Evolutionary conservation across 2,113 vertebrate species (phyloP).

Genomic region (Hypocryptadius cinnamomeus): DNA sequence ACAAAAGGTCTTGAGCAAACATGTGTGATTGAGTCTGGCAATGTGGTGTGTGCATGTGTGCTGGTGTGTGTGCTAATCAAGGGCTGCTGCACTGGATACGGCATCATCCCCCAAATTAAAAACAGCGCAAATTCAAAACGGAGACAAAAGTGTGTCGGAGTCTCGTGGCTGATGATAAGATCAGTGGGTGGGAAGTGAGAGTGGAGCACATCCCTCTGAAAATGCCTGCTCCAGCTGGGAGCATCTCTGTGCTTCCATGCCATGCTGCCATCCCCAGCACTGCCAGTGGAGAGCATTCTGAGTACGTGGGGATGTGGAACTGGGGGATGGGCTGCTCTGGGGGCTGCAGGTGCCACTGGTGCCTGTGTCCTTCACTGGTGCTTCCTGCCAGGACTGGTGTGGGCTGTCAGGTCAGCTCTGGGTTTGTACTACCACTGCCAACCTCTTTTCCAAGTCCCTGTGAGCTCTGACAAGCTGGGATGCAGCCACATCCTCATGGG

Average conservation of each 20-base stretch:
- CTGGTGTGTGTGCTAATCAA: background rate
- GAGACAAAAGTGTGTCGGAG: background rate
- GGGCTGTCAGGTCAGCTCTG: background rate
- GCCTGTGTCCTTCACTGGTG: background rate
- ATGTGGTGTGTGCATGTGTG: background rate
- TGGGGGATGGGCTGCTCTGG: background rate
- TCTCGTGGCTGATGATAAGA: background rate
- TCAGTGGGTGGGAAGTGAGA: background rate
- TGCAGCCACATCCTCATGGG: background rate
- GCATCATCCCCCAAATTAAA: slow-evolving; percentile 35
- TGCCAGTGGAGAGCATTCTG: background rate
- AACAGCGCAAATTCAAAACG: background rate
- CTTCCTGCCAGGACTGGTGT: background rate
- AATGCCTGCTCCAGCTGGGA: rapidly evolving
- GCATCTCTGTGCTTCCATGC: rapidly evolving
- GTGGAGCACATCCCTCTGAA: rapidly evolving
- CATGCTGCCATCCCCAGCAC: background rate
- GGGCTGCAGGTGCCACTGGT: background rate
- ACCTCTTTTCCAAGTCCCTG: background rate
- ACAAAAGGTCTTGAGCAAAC: slow-evolving; percentile 41
- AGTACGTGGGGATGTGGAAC: rapidly evolving
- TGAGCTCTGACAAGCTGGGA: background rate
- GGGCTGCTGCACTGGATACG: background rate
- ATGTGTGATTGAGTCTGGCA: slow-evolving; percentile 48
- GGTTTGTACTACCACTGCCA: background rate